Conservation (phyloP, 2,888 invertebrate genomes). For the Drosophila cracens region DNA sequence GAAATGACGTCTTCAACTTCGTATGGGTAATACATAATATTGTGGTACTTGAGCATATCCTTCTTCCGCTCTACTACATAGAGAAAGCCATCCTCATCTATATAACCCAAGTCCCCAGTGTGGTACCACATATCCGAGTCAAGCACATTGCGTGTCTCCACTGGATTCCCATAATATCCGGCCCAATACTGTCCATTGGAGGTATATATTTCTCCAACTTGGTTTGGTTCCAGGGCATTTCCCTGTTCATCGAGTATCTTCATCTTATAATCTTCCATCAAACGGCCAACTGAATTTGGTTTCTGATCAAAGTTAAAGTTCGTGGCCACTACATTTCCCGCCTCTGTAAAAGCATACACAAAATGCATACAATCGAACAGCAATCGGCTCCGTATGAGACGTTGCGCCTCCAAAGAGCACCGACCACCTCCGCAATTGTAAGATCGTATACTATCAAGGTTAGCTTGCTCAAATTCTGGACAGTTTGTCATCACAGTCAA, state of each 20-base stretch:
- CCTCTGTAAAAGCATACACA: constrained; percentile 77
- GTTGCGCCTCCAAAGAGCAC: constrained; percentile 58
- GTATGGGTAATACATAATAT: too few relatives aligned
- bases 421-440: constrained; percentile 68
- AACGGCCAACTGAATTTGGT: constrained; percentile 75
- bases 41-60: too few relatives aligned
- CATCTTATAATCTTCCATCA: constrained; percentile 48
- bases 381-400: constrained; percentile 63
- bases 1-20: too few relatives aligned
- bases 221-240: constrained; percentile 58
- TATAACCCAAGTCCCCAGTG: too few relatives aligned
- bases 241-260: constrained; percentile 48
- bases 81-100: too few relatives aligned
- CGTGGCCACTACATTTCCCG: constrained; percentile 46
- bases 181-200: constrained; percentile 63
- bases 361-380: constrained; percentile 57
- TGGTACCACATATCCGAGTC: rapidly evolving
- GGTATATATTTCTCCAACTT: constrained; percentile 78
- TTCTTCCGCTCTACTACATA: rapidly evolving
- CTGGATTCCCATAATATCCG: too few relatives aligned
- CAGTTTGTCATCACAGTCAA: constrained; percentile 61
- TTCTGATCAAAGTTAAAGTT: constrained; percentile 62
- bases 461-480: constrained; percentile 47
- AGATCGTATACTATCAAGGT: constrained; percentile 60
- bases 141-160: too few relatives aligned